Conservation (phyloP, 2,888 invertebrate species). For the Cheilosia soror region DNA sequence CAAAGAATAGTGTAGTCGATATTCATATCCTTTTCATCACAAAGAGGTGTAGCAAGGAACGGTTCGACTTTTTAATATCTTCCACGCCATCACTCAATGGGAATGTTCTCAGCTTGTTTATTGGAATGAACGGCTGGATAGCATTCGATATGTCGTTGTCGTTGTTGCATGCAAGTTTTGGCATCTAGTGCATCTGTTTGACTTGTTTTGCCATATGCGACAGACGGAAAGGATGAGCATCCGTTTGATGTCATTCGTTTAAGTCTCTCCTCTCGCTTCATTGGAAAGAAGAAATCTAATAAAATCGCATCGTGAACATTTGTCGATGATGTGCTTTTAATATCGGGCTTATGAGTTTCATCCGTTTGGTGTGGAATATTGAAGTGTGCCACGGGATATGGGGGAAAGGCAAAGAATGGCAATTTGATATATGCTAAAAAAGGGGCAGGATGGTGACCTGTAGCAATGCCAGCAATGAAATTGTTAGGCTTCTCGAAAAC, state of each 20-base stretch:
- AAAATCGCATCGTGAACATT: constrained; percentile 60
- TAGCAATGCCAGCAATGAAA: neutral
- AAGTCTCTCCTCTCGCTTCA: constrained; percentile 5
- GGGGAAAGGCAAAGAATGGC: neutral
- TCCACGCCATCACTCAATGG: constrained; percentile 66
- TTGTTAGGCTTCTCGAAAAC: neutral
- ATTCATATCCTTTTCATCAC: constrained; percentile 23
- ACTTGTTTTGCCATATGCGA: constrained; percentile 41
- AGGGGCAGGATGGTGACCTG: neutral
- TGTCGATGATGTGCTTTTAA: constrained; percentile 59
- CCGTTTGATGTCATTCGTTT: constrained; percentile 26
- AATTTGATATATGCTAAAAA: neutral
- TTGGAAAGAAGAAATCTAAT: constrained; percentile 32
- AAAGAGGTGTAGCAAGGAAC: constrained; percentile 13
- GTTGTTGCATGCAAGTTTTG: constrained; percentile 1
- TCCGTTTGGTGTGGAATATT: neutral
- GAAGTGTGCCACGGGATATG: neutral
- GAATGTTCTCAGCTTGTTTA: constrained; percentile 41
- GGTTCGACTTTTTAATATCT: constrained; percentile 70
- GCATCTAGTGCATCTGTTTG: constrained; percentile 19
- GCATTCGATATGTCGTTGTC: constrained; percentile 17
- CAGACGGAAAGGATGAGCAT: constrained; percentile 8
- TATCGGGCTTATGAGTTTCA: constrained; percentile 47
- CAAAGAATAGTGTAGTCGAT: constrained; percentile 35
- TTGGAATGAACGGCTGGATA: constrained; percentile 33